Evolutionary conservation across 2,113 vertebrate species (phyloP).

Genomic region (Hydrolagus affinis): DNA sequence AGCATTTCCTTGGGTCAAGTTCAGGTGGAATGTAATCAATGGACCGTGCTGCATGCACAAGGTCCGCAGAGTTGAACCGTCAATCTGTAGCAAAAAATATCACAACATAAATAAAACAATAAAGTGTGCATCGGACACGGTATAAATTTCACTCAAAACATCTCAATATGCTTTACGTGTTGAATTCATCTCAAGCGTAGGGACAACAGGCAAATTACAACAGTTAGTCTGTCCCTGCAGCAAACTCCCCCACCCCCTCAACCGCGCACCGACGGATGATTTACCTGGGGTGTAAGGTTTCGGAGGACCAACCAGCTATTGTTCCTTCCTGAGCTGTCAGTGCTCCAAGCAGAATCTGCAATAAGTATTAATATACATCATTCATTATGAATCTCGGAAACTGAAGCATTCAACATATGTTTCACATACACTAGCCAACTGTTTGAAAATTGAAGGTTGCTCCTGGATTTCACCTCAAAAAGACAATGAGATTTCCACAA

Average conservation of each 20-base stretch:
- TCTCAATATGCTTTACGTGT: background rate
- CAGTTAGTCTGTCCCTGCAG: too few relatives aligned
- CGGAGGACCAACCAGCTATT: slow-evolving; percentile 97
- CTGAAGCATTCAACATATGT: background rate
- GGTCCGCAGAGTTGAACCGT: slow-evolving; percentile 91
- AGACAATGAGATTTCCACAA: background rate
- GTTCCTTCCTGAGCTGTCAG: slow-evolving; percentile 85
- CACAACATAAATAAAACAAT: background rate
- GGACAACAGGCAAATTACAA: too few relatives aligned
- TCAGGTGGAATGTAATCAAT: slow-evolving; percentile 97
- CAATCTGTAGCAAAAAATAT: slow-evolving; percentile 64
- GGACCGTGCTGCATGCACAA: slow-evolving; percentile 96
- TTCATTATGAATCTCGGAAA: background rate
- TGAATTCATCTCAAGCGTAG: background rate
- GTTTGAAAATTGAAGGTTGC: background rate
- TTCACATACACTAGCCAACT: background rate
- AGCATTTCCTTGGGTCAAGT: slow-evolving; percentile 94
- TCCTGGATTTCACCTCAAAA: background rate
- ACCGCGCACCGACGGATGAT: background rate
- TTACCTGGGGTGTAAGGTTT: slow-evolving; percentile 95
- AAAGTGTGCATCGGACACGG: background rate
- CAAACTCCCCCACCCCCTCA: too few relatives aligned
- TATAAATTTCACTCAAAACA: background rate
- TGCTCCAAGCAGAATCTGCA: slow-evolving; percentile 88
- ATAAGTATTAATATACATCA: background rate